Percentiles rank a stretch among this genome's conserved stretches.
Conservation (phyloP, 64 coral and sea anemone species). For the Porites lutea region DNA sequence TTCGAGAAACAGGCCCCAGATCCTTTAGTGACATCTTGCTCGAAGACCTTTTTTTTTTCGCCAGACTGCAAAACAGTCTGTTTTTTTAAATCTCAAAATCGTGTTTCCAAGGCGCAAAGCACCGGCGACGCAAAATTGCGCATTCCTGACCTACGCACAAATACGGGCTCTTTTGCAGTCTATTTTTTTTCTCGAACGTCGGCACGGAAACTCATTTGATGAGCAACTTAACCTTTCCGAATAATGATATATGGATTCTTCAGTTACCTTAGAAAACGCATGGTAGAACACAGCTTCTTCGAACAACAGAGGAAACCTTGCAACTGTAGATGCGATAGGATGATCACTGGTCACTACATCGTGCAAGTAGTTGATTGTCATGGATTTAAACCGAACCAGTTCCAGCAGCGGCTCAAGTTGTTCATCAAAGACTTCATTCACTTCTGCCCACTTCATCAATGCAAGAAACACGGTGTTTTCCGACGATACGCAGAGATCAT, state of each 20-base stretch:
- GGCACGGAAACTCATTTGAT: too few relatives aligned
- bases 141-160: too few relatives aligned
- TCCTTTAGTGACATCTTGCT: too few relatives aligned
- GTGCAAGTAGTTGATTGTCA: constrained; percentile 92
- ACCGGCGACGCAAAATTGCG: too few relatives aligned
- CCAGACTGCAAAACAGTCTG: too few relatives aligned
- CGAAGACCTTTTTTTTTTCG: too few relatives aligned
- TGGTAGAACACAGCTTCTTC: constrained; percentile 89
- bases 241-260: background rate
- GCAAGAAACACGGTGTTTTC: constrained; percentile 92
- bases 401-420: constrained; percentile 71
- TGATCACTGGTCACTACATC: constrained; percentile 87
- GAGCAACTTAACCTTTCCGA: too few relatives aligned
- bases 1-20: too few relatives aligned
- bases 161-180: too few relatives aligned
- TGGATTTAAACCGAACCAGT: constrained; percentile 72
- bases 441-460: constrained; percentile 89
- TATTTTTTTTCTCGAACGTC: too few relatives aligned
- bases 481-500: constrained; percentile 79
- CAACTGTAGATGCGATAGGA: constrained; percentile 83
- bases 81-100: too few relatives aligned
- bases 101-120: too few relatives aligned
- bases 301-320: constrained; percentile 73
- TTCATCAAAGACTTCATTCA: constrained; percentile 84
- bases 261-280: constrained; percentile 88